Base-by-base conservation (phyloP, 2,113 vertebrate genomes). In the cat (Felis catus) region DNA sequence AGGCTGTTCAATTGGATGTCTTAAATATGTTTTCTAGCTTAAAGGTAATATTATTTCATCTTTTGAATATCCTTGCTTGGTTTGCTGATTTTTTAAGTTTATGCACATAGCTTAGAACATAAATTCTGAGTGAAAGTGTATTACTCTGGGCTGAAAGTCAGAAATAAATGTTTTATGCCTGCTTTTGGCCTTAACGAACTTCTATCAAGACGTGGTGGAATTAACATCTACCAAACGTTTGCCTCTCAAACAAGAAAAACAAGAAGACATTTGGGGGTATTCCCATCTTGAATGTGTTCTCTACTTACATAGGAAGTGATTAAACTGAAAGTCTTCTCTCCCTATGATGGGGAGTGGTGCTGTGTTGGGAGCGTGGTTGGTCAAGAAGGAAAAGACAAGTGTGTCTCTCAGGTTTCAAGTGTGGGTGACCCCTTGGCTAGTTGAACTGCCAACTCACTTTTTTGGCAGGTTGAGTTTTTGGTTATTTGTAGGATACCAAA, bases 71-170 rank as follows among this genome's bases (percentile, higher is more conserved):
- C 7, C 13, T 91, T 55, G 2, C 74, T 51, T 80, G 63, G 31
- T 73, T 93, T 70, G 4, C 27, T 85, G 48, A 70, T 90, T 91
- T 89, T 97, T 41, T 71, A 51, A 76, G 36, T 41, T 80, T 66
- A 68, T 36, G 9, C 9, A 82, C 55, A 31, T 73, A 92, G 13
- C 5, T 85, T 78, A 76, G 27, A 91, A 76, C n/a, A 88, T 63
- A 70, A 85, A 61, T 83, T 94, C 15, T 23, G 94, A 86, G n/a
- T 12, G 45, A 88, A 82, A 97, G 21, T 93, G 3, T 85, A 93
- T 16, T 85, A 78, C 66, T 58, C 4, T 41, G 51, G 4, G 19
- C 68, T 79, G n/a, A 55, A 90, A 74, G 45, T 83, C 45, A 94
- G 39, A 92, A 96, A 94, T 48, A 71, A 94, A 89, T n/a, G 12